Evolutionary conservation across 2,797 vertebrate species (phyloP).

Genomic region (Setipinna tenuifilis): DNA sequence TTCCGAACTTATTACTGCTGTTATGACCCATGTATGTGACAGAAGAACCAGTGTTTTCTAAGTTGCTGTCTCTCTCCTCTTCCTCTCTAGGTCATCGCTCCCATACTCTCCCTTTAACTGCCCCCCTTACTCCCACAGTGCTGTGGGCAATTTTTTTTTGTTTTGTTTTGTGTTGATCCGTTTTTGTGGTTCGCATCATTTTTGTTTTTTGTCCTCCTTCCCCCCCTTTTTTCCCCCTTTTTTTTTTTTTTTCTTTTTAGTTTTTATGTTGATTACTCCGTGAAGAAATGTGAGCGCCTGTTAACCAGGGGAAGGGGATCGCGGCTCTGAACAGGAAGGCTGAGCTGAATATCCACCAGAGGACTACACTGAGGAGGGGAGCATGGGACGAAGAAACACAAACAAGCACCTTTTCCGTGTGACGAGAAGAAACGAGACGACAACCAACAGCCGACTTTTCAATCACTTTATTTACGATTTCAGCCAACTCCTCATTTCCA

Average conservation of each 20-base stretch:
- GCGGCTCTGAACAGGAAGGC: conserved; percentile 67
- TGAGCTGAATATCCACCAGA: conserved; percentile 63
- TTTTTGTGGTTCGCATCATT: neutral
- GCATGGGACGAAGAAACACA: conserved; percentile 64
- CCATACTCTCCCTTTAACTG: conserved; percentile 21
- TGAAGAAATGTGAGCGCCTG: conserved; percentile 64
- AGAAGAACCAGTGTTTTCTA: neutral
- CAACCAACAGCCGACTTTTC: conserved; percentile 61
- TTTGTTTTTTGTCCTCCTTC: conserved; percentile 48
- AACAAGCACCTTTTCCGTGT: conserved; percentile 54
- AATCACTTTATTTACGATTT: conserved; percentile 1
- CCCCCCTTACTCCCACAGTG: conserved; percentile 28
- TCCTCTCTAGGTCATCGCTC: conserved; percentile 35
- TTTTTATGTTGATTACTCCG: conserved; percentile 70
- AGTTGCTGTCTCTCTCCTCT: neutral
- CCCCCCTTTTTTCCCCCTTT: conserved; percentile 31
- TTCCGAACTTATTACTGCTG: neutral
- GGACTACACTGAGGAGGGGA: conserved; percentile 66
- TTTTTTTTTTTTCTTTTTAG: conserved; percentile 32
- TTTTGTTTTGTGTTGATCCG: neutral
- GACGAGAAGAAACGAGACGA: conserved; percentile 57
- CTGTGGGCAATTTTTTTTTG: neutral
- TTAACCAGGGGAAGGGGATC: conserved; percentile 67
- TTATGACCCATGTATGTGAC: neutral
- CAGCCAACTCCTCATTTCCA: conserved; percentile 51